Conservation (phyloP, 2,797 vertebrate species). For the Erithacus rubecula region DNA sequence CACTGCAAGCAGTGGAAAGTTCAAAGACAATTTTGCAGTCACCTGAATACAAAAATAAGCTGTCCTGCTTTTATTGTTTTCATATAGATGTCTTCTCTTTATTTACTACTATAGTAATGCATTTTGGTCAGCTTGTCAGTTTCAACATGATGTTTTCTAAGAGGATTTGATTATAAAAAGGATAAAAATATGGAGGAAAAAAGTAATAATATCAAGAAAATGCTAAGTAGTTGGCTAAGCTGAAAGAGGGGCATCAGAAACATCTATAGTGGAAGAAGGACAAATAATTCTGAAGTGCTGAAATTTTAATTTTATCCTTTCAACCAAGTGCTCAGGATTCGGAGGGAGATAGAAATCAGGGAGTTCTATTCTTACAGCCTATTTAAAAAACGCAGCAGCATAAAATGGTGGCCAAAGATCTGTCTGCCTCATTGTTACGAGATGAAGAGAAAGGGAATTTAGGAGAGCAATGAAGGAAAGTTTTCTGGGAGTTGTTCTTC, state of each 20-base stretch:
- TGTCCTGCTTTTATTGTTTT: neutral
- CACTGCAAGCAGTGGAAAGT: neutral
- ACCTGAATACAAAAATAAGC: neutral
- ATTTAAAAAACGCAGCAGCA: neutral
- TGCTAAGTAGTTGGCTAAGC: neutral
- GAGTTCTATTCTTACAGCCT: neutral
- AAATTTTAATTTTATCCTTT: neutral
- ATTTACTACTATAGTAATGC: neutral
- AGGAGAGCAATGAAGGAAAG: neutral
- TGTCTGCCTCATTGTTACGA: neutral
- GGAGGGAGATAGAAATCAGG: neutral
- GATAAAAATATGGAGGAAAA: neutral
- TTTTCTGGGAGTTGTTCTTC: conserved; percentile 4
- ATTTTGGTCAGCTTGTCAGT: neutral
- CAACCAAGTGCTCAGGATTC: neutral
- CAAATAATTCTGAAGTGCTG: neutral
- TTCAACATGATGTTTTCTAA: neutral
- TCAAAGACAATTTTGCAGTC: neutral
- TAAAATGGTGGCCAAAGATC: neutral
- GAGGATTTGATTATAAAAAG: neutral
- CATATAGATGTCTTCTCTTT: neutral
- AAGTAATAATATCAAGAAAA: neutral
- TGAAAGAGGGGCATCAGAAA: neutral
- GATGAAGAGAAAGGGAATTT: neutral
- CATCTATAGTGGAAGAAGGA: neutral